Evolutionary conservation across 2,113 vertebrate species (phyloP), one percentile per base, ranked within the genome.

Genomic region (Fulica atra): DNA sequence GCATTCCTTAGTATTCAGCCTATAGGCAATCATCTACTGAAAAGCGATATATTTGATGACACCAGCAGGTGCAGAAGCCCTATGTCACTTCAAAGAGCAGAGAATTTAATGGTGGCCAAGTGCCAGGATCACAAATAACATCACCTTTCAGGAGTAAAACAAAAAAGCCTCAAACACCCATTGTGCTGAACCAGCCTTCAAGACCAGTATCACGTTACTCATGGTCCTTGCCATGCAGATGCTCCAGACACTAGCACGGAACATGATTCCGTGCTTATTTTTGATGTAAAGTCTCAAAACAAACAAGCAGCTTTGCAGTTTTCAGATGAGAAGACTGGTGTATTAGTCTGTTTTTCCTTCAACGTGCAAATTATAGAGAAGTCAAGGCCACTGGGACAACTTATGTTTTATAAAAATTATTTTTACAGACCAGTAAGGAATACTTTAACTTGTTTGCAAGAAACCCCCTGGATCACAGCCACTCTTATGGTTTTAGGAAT

Each of bases 381-480:
- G 2, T 59, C 60, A 77, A 86, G 74, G 60, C 65, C 73, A 66
- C 31, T 25, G 26, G 16, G 53, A 69, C 44, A 89, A 83, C 28
- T 29, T 11, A 12, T 1, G 21, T 42, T 56, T 88, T 40, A 80
- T 59, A 64, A 94, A 73, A 83, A 70, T 50, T 33, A 86, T 35
- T 92, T 94, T 87, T 56, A 88, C 42, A 6, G 68, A 87, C 61
- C 79, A 84, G 10, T 31, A 95, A 70, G 66, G 23, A 89, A 81
- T 18, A 89, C 13, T 31, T 2, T 54, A 78, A 81, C 63, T 85
- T 85, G 60, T 42, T 69, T 86, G 66, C 4, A 21, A 86, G 29
- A 91, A 91, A 35, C 36, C 86, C 63, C 42, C 53, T 94, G 88
- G 89, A 93, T 77, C 57, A 80, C 56, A 82, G 88, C 70, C 77